Evolutionary conservation across 2,888 invertebrate genomes (phyloP), one percentile per base, ranked within the genome.

Genomic region (Cantharis lateralis): DNA sequence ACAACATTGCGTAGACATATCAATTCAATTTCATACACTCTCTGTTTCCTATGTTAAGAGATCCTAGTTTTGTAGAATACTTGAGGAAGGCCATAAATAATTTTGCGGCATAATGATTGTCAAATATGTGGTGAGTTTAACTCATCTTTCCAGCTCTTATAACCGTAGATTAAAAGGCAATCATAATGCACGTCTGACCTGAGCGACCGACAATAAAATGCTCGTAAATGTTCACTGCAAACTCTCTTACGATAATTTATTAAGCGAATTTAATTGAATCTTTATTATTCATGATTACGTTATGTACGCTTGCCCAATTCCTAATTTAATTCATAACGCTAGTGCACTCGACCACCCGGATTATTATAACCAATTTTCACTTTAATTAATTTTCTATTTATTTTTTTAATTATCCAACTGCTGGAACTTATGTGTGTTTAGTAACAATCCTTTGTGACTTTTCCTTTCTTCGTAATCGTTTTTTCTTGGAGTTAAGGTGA

Each of bases 11-110:
- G 83, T 82, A 82, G 84, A 85, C 84, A 84, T 85, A 85, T 85
- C 86, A 84, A 86, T 86, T 87, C 86, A 85, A 86, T 86, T 86
- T 84, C 82, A 81, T 78, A 76, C 71, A 72, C 68, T 81, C 82
- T 80, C 74, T 78, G 64, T 66, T 66, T 63, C 24, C 20, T 20
- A 11, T 10, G 64, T 66, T 66, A 66, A 76, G 16, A 66, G 64
- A 20, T 76, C 72, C 75, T 73, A 70, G 64, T 79, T 76, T 78
- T 75, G 78, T 74, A 77, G 75, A 76, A 72, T 77, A 79, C 78
- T 77, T 77, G 79, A 74, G 75, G 64, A 72, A 66, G 71, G 79
- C 68, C 61, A 78, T 76, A 78, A 80, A 80, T 80, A 81, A 79
- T 79, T 77, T 71, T 73, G 70, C 64, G 75, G 70, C 62, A 78